phyloP scores from a whole-genome alignment of 2,113 vertebrate genomes.

The Gymnarchus niloticus region DNA sequence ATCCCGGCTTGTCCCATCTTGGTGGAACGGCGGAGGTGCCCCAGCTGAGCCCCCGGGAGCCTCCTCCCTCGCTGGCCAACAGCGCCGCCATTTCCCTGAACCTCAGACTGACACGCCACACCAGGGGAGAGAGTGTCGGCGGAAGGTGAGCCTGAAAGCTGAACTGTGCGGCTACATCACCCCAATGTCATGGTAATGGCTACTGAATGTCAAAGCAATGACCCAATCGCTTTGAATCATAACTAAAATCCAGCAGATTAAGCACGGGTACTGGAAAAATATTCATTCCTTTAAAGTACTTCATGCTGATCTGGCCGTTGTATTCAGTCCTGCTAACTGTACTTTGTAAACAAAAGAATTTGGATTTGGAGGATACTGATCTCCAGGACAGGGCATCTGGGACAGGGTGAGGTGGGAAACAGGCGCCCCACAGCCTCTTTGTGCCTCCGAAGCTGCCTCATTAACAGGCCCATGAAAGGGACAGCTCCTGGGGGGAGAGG shows the following conservation, averaged over 20 bases:
- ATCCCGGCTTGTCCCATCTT: constrained; percentile 29
- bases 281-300: too few relatives aligned
- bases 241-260: not conserved
- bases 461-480: constrained; percentile 64
- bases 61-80: constrained; percentile 19
- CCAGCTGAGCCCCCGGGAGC: constrained; percentile 2
- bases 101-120: not conserved
- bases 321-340: not conserved
- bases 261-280: not conserved
- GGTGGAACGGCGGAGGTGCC: too few relatives aligned
- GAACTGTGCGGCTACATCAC: not conserved
- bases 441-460: constrained; percentile 66
- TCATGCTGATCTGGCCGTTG: not conserved
- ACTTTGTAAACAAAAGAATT: not conserved
- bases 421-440: constrained; percentile 34
- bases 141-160: too few relatives aligned
- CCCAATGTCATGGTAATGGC: not conserved
- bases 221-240: not conserved
- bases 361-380: not conserved
- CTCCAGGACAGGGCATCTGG: constrained; percentile 14
- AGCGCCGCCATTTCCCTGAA: not conserved
- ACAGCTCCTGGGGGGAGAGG: constrained; percentile 52
- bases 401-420: constrained; percentile 45
- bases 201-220: not conserved
- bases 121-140: not conserved